Base-by-base conservation (phyloP, 1,140 invertebrate genomes). In the Drosophila sturtevanti region DNA sequence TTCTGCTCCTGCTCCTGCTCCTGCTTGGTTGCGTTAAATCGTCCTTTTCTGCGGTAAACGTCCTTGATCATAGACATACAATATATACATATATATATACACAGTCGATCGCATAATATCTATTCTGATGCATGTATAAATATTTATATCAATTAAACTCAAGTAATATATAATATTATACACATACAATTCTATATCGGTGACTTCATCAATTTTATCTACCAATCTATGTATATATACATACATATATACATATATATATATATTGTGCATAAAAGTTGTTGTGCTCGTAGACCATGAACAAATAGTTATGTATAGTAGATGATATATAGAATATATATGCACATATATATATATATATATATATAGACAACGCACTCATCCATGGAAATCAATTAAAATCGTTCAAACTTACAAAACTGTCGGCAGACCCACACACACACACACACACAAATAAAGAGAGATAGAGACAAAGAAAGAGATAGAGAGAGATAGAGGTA, bases 321-420 rank as follows among this genome's bases (percentile, higher is more conserved):
- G 16, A 48, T 21, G 16, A 48, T 48, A 48, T 48, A 48, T 41
- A 38, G 4, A 35, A 1, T 35, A 9, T 27, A 12, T 56, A 4
- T 14, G 12, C 12, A 18, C 16, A 37, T 16, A 6, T 6, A 27
- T 31, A 18, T 44, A 27, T 35, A 61, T 41, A 48, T 68, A 44
- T 55, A 52, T 52, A 14, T 35, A 90, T 71, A 90, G 68, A 82
- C 54, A 27, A 74, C 73, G 81, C 89, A 91, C 73, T 90, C 76
- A 77, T 62, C 84, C 89, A 90, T 81, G 81, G 72, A 91, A 91
- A 91, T 91, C 89, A 91, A 91, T 91, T 91, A 91, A 91, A 91
- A 91, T 91, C 73, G 72, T 65, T 72, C 41, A 55, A 77, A 71
- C 84, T 77, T 69, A 81, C 66, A 77, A 68, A 71, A 72, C 72